A percentile compares a stretch with the other conserved stretches of the same genome.
These are phyloP conservation scores for Cryptosula pallasiana DNA, from an alignment of 2,888 invertebrate species.

Conservation along the genomic window DNA sequence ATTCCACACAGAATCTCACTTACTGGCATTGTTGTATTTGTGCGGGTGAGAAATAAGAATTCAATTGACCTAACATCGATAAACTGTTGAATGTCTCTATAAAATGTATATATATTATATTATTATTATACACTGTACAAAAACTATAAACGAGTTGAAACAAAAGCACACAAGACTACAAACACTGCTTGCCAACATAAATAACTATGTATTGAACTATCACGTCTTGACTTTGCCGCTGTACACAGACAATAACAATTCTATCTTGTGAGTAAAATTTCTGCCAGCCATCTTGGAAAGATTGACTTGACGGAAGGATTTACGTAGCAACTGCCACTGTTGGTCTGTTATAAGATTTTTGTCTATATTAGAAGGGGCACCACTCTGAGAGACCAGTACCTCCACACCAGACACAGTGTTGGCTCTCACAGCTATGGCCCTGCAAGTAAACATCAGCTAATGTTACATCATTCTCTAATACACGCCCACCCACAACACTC, in stretches of 20 bases:
- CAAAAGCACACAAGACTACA: no score
- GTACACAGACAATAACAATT: constrained; percentile 75
- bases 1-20: no score
- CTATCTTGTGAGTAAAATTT: constrained; percentile 93
- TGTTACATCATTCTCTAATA: no score
- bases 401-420: constrained; percentile 81
- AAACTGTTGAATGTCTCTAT: no score
- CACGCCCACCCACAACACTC: no score
- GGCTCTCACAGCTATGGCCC: constrained; percentile 81
- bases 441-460: no score
- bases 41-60: no score
- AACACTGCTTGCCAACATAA: no score
- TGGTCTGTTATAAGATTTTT: constrained; percentile 75
- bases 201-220: background rate
- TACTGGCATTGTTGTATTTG: no score
- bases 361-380: constrained; percentile 51
- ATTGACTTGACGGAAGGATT: constrained; percentile 70
- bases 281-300: constrained; percentile 92
- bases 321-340: constrained; percentile 91
- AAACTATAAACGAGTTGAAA: background rate
- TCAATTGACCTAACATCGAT: no score
- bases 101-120: no score
- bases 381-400: constrained; percentile 65
- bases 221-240: constrained; percentile 3
- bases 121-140: no score